Percentiles rank a stretch among this genome's conserved stretches.
Evolutionary conservation across 1,140 invertebrate species (phyloP).

Genomic region (Andrena cerasifolii): DNA sequence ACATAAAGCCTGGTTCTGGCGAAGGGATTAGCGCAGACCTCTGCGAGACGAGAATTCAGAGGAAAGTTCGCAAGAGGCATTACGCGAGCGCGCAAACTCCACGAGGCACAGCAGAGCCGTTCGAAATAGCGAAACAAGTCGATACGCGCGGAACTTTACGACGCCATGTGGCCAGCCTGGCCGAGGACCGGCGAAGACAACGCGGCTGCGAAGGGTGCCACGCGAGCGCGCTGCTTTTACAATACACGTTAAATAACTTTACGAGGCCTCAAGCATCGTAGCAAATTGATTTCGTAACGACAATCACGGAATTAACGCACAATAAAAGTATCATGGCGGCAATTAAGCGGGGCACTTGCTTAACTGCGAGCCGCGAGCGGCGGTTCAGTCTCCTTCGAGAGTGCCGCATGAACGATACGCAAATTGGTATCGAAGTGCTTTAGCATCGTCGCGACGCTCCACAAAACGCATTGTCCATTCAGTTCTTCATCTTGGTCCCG

Average conservation of each 20-base stretch:
- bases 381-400: slow-evolving; percentile 56
- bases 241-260: slow-evolving; percentile 73
- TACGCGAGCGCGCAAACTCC: background rate
- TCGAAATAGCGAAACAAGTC: slow-evolving; percentile 21
- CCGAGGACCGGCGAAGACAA: slow-evolving; percentile 13
- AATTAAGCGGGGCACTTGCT: slow-evolving; percentile 67
- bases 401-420: slow-evolving; percentile 54
- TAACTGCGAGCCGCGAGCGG: slow-evolving; percentile 54
- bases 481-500: too few species aligned
- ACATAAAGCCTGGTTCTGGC: too few species aligned
- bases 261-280: slow-evolving; percentile 67
- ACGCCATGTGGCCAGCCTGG: background rate
- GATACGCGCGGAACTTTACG: slow-evolving; percentile 39
- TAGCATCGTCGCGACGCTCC: background rate
- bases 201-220: slow-evolving; percentile 25
- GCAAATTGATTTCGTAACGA: slow-evolving; percentile 72
- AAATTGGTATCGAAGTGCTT: slow-evolving; percentile 33
- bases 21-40: background rate
- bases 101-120: background rate
- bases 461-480: too few species aligned
- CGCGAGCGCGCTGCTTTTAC: slow-evolving; percentile 68
- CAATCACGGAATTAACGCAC: slow-evolving; percentile 71
- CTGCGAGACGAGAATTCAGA: background rate
- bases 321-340: slow-evolving; percentile 70
- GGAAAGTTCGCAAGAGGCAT: background rate